Evolutionary conservation across 2,113 vertebrate species (phyloP).

Genomic region (Chloropsis hardwickii): DNA sequence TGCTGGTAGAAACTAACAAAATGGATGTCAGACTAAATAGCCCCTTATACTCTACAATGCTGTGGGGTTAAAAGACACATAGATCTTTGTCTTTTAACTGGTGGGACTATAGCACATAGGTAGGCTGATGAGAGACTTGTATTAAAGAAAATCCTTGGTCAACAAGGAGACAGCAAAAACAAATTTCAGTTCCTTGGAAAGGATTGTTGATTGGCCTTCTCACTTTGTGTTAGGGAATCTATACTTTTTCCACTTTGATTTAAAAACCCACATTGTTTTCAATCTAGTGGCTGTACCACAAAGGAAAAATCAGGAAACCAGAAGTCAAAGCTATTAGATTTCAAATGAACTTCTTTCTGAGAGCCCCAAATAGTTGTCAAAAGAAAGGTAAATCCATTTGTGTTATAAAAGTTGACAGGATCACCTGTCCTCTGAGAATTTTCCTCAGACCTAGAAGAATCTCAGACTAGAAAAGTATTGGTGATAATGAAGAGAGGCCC

Average conservation of each 20-base stretch:
- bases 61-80: not conserved
- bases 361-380: not conserved
- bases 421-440: not conserved
- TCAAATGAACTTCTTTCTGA: conserved; percentile 6
- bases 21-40: conserved; percentile 12
- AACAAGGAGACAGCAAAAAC: not conserved
- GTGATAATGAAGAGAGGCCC: not conserved
- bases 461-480: not conserved
- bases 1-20: conserved; percentile 31
- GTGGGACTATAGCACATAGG: not conserved
- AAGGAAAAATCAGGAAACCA: conserved; percentile 25
- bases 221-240: not conserved
- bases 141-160: not conserved
- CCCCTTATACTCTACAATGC: not conserved
- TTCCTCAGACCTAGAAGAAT: not conserved
- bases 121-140: not conserved
- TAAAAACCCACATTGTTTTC: conserved; percentile 26
- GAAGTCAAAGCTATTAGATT: conserved; percentile 12
- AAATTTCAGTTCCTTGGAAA: not conserved
- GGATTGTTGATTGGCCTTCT: not conserved
- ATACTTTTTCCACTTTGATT: conserved; percentile 7
- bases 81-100: not conserved
- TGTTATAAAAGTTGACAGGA: not conserved
- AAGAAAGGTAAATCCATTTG: conserved; percentile 12
- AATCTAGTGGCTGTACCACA: not conserved